Base-by-base conservation (phyloP, 2,888 invertebrate genomes). In the Philhelius pedissequus region DNA sequence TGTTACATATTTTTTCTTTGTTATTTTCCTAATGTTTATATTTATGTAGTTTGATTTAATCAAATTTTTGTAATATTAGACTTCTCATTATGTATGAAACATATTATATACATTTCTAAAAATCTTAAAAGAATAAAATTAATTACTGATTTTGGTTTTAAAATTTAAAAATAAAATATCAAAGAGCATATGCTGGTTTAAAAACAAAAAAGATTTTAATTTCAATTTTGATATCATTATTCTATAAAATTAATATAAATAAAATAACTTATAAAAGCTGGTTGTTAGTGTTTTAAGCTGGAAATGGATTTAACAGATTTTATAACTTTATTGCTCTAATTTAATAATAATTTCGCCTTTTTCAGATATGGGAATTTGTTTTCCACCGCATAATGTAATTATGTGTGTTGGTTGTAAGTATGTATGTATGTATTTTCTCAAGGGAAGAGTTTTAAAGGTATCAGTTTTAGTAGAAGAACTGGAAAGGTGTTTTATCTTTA, bases 11-110 rank as follows among this genome's bases (percentile, higher is more conserved):
- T 60, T 68, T 30, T 82, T 56, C n/a, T 35, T 71, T 45, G 73
- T 82, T 62, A 62, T 62, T 38, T 82, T 35, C 76, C 76, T 73
- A 58, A 74, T 78, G 78, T 83, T 35, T 13, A 35, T 56, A 83
- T 83, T 78, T 83, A 83, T 83, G 83, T 83, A 74, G 73, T 83
- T 74, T 83, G 74, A 83, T 74, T 75, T 54, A 69, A 64, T 60
- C 43, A 70, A 27, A 45, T 78, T 75, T 64, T 80, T 50, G 45
- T 52, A 64, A 64, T 73, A 82, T 71, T n/a, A 81, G 58, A 76
- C 48, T 9, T 48, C 11, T 20, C 5, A 64, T 56, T 18, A 62
- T 77, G 68, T 78, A 74, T 77, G 58, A 18, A 69, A 64, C 35
- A 35, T n/a, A n/a, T 43, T 18, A 62, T 68, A 71, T 54, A 71